Conservation (phyloP, 2,113 vertebrate species). For the Ameiurus melas region DNA sequence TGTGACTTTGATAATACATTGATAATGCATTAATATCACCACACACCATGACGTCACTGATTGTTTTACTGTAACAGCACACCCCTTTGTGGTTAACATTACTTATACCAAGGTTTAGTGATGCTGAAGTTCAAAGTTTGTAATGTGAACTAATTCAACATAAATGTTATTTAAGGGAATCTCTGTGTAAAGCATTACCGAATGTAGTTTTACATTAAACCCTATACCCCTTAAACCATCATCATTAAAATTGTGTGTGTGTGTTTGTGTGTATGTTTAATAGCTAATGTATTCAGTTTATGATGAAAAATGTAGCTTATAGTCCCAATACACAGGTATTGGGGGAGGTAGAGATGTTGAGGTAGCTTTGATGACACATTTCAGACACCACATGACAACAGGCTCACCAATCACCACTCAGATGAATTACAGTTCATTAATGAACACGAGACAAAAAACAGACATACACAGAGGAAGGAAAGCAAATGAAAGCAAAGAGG, state of each 20-base stretch:
- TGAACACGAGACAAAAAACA: slow-evolving; percentile 40
- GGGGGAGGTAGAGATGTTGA: slow-evolving; percentile 45
- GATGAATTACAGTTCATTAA: slow-evolving; percentile 39
- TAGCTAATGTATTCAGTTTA: background rate
- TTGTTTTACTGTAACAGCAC: background rate
- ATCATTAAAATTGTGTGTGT: background rate
- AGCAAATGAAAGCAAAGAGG: slow-evolving; percentile 68
- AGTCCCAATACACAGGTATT: background rate
- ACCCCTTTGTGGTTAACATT: background rate
- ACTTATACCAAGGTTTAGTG: background rate
- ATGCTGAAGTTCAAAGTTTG: background rate
- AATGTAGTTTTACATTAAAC: background rate
- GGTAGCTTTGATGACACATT: slow-evolving; percentile 48
- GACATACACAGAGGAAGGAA: slow-evolving; percentile 49
- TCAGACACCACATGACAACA: slow-evolving; percentile 26
- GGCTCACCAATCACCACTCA: background rate
- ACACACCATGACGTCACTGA: too few species aligned
- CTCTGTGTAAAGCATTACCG: background rate
- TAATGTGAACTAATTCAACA: background rate
- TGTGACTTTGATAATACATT: background rate
- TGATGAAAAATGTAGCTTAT: background rate
- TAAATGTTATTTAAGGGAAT: background rate
- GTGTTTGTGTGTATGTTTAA: background rate
- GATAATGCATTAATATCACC: background rate
- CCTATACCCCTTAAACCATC: background rate